Conservation (phyloP, 2,797 vertebrate species). For the Podarcis siculus region DNA sequence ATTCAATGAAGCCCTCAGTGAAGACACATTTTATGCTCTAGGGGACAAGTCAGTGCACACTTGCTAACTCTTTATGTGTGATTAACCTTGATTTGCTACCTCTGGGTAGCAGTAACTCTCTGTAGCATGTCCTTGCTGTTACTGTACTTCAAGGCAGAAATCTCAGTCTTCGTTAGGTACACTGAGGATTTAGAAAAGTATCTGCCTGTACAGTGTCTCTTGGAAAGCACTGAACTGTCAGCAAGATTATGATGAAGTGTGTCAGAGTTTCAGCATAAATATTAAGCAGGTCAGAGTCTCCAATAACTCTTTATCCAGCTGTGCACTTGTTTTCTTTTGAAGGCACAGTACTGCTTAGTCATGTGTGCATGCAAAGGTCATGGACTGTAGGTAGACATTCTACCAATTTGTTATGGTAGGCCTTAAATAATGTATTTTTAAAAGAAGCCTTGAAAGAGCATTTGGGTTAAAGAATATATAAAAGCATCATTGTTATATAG, state of each 20-base stretch:
- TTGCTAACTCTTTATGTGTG: not conserved
- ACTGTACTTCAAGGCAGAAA: conserved; percentile 12
- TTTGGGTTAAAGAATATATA: not conserved
- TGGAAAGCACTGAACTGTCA: conserved; percentile 18
- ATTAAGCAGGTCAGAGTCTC: conserved; percentile 17
- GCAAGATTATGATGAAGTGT: conserved; percentile 3
- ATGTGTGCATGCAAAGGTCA: conserved; percentile 5
- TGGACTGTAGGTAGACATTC: conserved; percentile 2
- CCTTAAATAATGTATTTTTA: conserved; percentile 21
- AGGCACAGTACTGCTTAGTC: conserved; percentile 5
- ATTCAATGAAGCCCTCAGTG: not conserved
- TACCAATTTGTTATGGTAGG: not conserved
- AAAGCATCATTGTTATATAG: conserved; percentile 4
- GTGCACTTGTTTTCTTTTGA: not conserved
- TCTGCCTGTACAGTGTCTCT: conserved; percentile 13
- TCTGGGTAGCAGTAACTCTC: conserved; percentile 6
- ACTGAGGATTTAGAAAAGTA: not conserved
- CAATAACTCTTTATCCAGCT: not conserved
- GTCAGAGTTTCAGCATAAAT: conserved; percentile 15
- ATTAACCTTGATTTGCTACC: conserved; percentile 33
- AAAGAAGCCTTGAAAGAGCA: not conserved
- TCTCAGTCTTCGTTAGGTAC: not conserved
- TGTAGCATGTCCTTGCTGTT: not conserved
- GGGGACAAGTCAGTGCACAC: not conserved
- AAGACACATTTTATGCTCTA: conserved; percentile 1